Conservation (phyloP, 2,113 vertebrate species). For the Xenopus tropicalis region DNA sequence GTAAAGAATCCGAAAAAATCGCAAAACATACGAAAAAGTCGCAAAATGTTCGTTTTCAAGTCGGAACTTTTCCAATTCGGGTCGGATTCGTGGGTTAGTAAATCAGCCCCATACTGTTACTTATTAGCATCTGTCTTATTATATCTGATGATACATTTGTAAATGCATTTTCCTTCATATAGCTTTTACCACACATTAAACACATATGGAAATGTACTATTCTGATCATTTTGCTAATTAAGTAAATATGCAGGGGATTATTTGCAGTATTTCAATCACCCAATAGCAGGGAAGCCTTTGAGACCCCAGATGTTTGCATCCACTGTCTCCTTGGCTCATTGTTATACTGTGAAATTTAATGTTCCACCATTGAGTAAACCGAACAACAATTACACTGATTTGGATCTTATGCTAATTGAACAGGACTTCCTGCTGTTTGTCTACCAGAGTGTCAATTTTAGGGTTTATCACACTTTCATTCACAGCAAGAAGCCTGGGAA, state of each 20-base stretch:
- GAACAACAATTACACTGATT: neutral
- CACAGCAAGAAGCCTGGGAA: conserved; percentile 24
- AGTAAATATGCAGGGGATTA: neutral
- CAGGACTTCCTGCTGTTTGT: conserved; percentile 29
- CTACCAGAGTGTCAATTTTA: conserved; percentile 4
- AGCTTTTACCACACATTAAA: too few relatives aligned
- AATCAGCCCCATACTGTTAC: too few relatives aligned
- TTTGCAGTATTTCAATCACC: neutral
- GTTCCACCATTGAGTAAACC: neutral
- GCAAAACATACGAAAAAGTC: too few relatives aligned
- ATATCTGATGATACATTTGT: too few relatives aligned
- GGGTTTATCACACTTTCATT: conserved; percentile 23
- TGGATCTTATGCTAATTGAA: conserved; percentile 20
- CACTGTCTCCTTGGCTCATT: neutral
- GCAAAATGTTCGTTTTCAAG: too few relatives aligned
- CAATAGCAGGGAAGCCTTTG: neutral
- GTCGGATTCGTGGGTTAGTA: too few relatives aligned
- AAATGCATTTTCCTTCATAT: too few relatives aligned
- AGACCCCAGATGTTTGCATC: neutral
- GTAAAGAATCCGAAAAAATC: too few relatives aligned
- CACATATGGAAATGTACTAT: neutral
- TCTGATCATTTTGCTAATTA: neutral
- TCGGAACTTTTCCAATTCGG: too few relatives aligned
- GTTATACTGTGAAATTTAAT: neutral
- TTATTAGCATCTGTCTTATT: too few relatives aligned